Evolutionary conservation across 1,140 invertebrate species (phyloP), one percentile per base, ranked within the genome.

Genomic region (Hermatobates lingyangjiaoensis): DNA sequence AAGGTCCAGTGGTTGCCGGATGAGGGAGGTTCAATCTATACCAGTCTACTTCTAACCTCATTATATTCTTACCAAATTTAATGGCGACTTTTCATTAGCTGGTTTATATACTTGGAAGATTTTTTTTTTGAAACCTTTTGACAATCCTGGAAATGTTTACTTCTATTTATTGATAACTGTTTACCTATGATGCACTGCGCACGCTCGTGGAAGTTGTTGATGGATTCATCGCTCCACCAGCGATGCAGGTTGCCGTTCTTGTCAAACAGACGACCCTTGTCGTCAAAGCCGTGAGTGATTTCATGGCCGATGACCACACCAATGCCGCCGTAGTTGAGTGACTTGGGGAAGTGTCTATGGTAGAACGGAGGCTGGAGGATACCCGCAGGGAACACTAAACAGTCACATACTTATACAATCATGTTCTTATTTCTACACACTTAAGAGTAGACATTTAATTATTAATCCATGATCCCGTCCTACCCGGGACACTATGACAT

Each of bases 341-440:
- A 76, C 23, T 76, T 71, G 20, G 86, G 85, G 58, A 87, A 88
- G 60, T 82, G 72, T 51, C 80, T 73, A 58, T 84, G 83, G 64
- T 91, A 91, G 66, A 94, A 92, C 0, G 87, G 82, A 3, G 88
- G 87, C 62, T 93, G 89, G 3, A 94, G 65, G 58, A 93, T 92
- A 1, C 87, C 90, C 2, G 89, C 89, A 3, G 88, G 89, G 65
- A 93, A 90, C 71, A 91, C 80, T 83, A 58, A 39, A 60, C 59
- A 34, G 46, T 39, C 7, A 27, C 14, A 53, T 49, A 53, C n/a
- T n/a, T n/a, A n/a, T n/a, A n/a, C n/a, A n/a, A n/a, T n/a, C n/a
- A n/a, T n/a, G n/a, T n/a, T n/a, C n/a, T n/a, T n/a, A n/a, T n/a
- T n/a, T n/a, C n/a, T n/a, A n/a, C n/a, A n/a, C n/a, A n/a, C n/a